Conservation (phyloP, 1,140 invertebrate species). For the Drosophila lacteicornis region DNA sequence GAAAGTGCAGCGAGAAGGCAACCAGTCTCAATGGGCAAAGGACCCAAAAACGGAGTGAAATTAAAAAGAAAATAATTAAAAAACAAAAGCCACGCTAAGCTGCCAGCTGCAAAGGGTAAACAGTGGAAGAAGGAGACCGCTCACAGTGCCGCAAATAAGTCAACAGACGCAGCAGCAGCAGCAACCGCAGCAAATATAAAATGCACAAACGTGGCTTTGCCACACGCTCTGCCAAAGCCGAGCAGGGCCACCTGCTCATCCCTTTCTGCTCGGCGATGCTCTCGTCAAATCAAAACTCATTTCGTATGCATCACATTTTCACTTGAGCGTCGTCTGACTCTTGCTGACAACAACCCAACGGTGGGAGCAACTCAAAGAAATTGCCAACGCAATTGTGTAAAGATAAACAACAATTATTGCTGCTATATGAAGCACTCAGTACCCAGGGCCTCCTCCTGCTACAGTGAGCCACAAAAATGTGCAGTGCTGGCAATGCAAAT, state of each 20-base stretch:
- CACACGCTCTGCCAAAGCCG: constrained; percentile 13
- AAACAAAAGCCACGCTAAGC: constrained; percentile 58
- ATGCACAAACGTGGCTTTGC: constrained; percentile 78
- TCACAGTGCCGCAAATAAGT: constrained; percentile 71
- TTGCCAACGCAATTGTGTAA: constrained; percentile 82
- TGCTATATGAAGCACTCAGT: constrained; percentile 51
- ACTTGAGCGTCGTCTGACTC: constrained; percentile 58
- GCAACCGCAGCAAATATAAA: constrained; percentile 74
- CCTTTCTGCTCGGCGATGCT: constrained; percentile 7
- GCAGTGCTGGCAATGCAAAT: constrained; percentile 67
- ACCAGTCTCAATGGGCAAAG: constrained; percentile 58
- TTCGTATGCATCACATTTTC: constrained; percentile 81
- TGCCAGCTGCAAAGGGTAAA: constrained; percentile 10
- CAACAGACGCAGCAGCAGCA: constrained; percentile 53
- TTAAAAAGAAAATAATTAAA: constrained; percentile 71
- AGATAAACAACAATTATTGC: constrained; percentile 84
- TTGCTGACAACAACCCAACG: constrained; percentile 33
- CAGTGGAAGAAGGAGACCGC: not conserved
- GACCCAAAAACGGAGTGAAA: constrained; percentile 24
- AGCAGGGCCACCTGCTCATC: constrained; percentile 25
- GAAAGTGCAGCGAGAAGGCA: constrained; percentile 36
- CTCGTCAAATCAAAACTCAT: constrained; percentile 81
- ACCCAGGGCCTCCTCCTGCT: not conserved
- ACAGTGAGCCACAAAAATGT: constrained; percentile 55
- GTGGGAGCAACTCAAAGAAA: constrained; percentile 64